Percentiles rank a stretch among this genome's conserved stretches.
Conservation (phyloP, 2,113 vertebrate species). For the Centropristis striata region DNA sequence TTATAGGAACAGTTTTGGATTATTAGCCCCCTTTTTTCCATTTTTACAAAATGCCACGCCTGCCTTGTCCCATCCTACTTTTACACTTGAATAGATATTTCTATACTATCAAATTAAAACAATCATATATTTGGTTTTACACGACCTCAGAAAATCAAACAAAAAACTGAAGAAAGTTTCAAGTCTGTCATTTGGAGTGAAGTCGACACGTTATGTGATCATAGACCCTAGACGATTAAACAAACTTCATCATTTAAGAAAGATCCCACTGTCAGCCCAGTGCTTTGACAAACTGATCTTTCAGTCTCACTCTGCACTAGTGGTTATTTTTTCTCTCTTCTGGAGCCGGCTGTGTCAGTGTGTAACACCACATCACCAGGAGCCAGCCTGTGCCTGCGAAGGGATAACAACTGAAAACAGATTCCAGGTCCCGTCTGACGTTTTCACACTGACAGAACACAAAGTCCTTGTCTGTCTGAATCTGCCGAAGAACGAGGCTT, state of each 20-base stretch:
- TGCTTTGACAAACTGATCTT: constrained; percentile 49
- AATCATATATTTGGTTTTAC: no score
- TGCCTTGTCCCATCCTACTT: no score
- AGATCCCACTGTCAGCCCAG: constrained; percentile 1
- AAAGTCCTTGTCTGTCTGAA: constrained; percentile 71
- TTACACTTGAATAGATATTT: no score
- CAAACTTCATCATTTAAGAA: background rate
- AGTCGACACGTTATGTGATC: no score
- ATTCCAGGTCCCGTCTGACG: constrained; percentile 64
- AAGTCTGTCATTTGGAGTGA: no score
- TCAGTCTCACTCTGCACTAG: constrained; percentile 18
- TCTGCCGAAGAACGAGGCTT: constrained; percentile 61
- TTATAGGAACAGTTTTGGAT: no score
- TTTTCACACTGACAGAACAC: constrained; percentile 69
- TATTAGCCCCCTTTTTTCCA: no score
- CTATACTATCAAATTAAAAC: no score
- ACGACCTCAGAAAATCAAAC: no score
- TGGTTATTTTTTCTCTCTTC: background rate
- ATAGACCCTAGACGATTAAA: no score
- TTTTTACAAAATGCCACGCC: no score
- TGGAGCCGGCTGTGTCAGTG: constrained; percentile 40
- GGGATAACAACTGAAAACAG: constrained; percentile 61
- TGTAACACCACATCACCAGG: constrained; percentile 43
- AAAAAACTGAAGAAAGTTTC: no score
- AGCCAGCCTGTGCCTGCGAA: constrained; percentile 57